Conservation (phyloP, 1,140 invertebrate genomes). For the Caligus rogercresseyi region DNA sequence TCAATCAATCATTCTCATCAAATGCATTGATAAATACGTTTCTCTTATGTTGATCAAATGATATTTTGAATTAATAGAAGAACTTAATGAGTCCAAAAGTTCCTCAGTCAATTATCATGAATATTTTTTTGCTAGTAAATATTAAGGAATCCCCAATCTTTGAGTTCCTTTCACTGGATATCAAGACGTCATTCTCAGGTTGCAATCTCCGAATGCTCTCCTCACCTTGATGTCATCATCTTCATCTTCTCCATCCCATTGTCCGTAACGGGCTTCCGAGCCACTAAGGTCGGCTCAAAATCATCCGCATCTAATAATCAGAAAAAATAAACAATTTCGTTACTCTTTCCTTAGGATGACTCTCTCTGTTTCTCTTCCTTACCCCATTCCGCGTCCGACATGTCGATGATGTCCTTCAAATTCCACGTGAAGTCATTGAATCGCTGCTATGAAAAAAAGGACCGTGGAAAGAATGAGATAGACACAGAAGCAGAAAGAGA, state of each 20-base stretch:
- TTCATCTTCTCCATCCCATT: slow-evolving; percentile 16
- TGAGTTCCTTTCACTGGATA: no score
- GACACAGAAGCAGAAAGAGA: neutral
- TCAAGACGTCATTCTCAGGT: neutral
- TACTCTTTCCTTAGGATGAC: neutral
- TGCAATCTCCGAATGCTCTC: neutral
- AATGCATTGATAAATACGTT: no score
- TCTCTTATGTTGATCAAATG: no score
- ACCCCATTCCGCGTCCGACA: slow-evolving; percentile 7
- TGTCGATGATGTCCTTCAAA: neutral
- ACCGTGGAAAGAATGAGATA: neutral
- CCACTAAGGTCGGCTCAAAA: slow-evolving; percentile 1
- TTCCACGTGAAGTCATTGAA: neutral
- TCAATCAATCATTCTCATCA: no score
- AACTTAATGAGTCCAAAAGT: neutral
- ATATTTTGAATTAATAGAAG: no score
- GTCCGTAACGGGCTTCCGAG: neutral
- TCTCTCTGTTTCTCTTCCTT: neutral
- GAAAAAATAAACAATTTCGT: neutral
- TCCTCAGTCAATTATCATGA: neutral
- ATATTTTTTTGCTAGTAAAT: no score
- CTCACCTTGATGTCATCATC: slow-evolving; percentile 12
- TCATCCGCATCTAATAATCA: slow-evolving; percentile 12
- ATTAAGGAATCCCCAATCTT: no score
- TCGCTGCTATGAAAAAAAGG: neutral